Base-by-base conservation (phyloP, 2,113 vertebrate species). In the Prunella fulvescens region DNA sequence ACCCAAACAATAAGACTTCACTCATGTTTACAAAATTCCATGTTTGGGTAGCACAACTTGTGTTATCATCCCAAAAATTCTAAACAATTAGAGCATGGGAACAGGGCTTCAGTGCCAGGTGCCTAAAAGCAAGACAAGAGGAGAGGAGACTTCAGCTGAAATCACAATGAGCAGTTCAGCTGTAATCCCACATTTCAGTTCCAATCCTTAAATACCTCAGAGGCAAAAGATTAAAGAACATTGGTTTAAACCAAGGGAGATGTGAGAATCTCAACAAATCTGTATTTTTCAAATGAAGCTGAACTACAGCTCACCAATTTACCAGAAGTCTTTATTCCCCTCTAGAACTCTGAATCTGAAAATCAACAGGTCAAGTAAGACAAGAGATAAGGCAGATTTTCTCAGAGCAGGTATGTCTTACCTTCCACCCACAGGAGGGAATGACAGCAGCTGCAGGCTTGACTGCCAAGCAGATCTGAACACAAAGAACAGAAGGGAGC, bases 11-110 rank as follows among this genome's bases (percentile, higher is more conserved):
- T 26, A 64, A 77, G 5, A 42, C 8, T 72, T 74, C 28, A 37
- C 40, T 79, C n/a, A 3, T 24, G 23, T 61, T 84, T 61, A 67
- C 42, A 72, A 60, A 91, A 92, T 42, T 67, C 66, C 11, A 6
- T 8, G 12, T 50, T 83, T 74, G 37, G 31, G 9, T 47, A 86
- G 66, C 62, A 56, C 45, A 86, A 71, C 17, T 23, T 47, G 10
- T 44, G 19, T 73, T 95, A 93, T 76, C 70, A 86, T 26, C 23
- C 39, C 33, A 71, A 87, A 60, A 85, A 91, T 88, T 83, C 57
- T 65, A 88, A 94, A 91, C 61, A 95, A 54, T 66, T 53, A 24
- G 23, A 95, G 50, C 45, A 48, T 5, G 12, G 48, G 57, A 87
- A 53, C 45, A 74, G 14, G 11, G 23, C 42, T 73, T 71, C 72